Evolutionary conservation across 2,888 invertebrate species (phyloP).

Genomic region (Tiphia femorata): DNA sequence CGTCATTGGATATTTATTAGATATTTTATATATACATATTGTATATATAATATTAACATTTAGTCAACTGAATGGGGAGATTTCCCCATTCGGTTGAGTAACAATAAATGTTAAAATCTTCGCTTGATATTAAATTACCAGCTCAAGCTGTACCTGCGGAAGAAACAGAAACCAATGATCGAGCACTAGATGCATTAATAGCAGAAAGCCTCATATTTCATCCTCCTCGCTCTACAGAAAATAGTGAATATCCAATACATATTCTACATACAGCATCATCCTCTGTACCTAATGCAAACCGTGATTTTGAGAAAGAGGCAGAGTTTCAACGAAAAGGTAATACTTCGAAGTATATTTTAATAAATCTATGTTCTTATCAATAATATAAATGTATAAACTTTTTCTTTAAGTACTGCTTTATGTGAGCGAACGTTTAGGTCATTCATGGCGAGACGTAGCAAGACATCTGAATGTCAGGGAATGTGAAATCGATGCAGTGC

Average conservation of each 20-base stretch:
- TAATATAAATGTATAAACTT: not conserved
- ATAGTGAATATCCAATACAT: not conserved
- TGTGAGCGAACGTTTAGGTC: constrained; percentile 53
- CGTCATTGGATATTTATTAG: too few relatives aligned
- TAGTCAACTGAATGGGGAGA: too few relatives aligned
- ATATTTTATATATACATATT: too few relatives aligned
- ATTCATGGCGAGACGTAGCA: constrained; percentile 57
- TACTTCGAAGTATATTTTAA: not conserved
- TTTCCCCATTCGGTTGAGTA: too few relatives aligned
- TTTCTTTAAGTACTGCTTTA: constrained; percentile 47
- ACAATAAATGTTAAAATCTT: too few relatives aligned
- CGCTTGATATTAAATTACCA: too few relatives aligned
- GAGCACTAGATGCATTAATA: too few relatives aligned
- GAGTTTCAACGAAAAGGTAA: not conserved
- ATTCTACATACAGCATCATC: too few relatives aligned
- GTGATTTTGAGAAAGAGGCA: not conserved
- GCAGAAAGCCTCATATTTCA: too few relatives aligned
- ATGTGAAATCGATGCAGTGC: constrained; percentile 53
- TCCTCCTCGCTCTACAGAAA: not conserved
- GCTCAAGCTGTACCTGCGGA: too few relatives aligned
- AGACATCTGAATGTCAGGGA: constrained; percentile 56
- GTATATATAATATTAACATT: too few relatives aligned
- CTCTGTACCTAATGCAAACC: not conserved
- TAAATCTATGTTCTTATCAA: not conserved
- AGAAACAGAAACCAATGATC: too few relatives aligned